phyloP scores from a whole-genome alignment of 2,888 invertebrate species.

The Xestoiulus laeticollis region DNA sequence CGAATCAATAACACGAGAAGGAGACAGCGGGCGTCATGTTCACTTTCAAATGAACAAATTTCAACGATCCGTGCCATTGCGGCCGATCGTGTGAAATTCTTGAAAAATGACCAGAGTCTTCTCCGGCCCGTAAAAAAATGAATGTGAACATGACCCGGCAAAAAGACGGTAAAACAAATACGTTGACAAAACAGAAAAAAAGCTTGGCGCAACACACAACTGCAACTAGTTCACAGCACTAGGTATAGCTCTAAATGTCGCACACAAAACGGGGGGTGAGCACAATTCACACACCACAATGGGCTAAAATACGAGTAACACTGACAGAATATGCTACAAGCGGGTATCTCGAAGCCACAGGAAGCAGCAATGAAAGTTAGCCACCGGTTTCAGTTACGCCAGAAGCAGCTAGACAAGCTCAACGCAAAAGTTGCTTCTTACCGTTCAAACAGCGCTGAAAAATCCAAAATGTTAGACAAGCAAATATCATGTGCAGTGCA shows the following conservation, averaged over 20 bases:
- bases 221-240: constrained; percentile 34
- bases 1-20: neutral
- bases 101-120: neutral
- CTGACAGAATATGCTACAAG: constrained; percentile 28
- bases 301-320: too few relatives aligned
- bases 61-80: neutral
- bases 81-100: neutral
- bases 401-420: neutral
- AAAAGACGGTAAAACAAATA: neutral
- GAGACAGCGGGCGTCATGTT: neutral
- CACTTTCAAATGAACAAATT: neutral
- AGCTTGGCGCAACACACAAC: constrained; percentile 29
- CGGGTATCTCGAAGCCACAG: neutral
- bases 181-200: neutral
- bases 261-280: neutral
- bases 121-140: neutral
- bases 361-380: neutral
- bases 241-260: neutral
- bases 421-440: neutral
- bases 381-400: neutral
- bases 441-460: neutral
- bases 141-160: neutral
- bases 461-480: neutral
- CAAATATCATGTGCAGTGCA: neutral
- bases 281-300: neutral